Base-by-base conservation (phyloP, 1,140 invertebrate species). In the Holcopasites calliopsidis region DNA sequence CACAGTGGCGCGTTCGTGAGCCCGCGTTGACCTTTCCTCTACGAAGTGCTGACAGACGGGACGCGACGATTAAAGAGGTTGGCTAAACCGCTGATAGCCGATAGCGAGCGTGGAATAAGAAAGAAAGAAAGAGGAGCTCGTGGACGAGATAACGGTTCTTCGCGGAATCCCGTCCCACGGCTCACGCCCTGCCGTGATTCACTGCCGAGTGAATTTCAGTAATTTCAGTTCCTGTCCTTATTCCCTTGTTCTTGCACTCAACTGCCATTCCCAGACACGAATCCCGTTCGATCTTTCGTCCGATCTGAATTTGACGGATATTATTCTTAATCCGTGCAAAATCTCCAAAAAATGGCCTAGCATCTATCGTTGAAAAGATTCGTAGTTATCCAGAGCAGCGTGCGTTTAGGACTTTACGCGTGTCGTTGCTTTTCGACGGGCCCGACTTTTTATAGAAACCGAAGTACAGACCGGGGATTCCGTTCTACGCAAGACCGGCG, bases 51-150 rank as follows among this genome's bases (percentile, higher is more conserved):
- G 80, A 82, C 62, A 35, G 79, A 80, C 76, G n/a, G 79, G 44
- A 72, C 61, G 72, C 76, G 71, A 76, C 79, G 77, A 82, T 82
- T 82, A 79, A 72, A 47, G 50, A 13, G 16, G 50, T 13, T n/a
- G 47, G 60, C 33, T 64, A n/a, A 40, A 60, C 71, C 33, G 47
- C 38, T 18, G 58, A 76, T 40, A 71, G 3, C 38, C 13, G 3
- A 1, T 5, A 10, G 11, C 11, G 18, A 3, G 23, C 2, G 6
- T 3, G 13, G 18, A 28, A 28, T 21, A 26, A 21, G 26, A 21
- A 61, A 52, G 44, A 38, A 76, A 42, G 21, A 38, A 18, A 62
- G 6, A 0, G 1, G 8, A 50, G 28, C 50, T 3, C 28, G 49
- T 33, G 70, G 38, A 26, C 58, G 49, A 64, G 28, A 55, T 54